These are phyloP conservation scores for Schizothorax lantsangensis DNA, from an alignment of 2,797 vertebrate genomes.

Conservation along the genomic window DNA sequence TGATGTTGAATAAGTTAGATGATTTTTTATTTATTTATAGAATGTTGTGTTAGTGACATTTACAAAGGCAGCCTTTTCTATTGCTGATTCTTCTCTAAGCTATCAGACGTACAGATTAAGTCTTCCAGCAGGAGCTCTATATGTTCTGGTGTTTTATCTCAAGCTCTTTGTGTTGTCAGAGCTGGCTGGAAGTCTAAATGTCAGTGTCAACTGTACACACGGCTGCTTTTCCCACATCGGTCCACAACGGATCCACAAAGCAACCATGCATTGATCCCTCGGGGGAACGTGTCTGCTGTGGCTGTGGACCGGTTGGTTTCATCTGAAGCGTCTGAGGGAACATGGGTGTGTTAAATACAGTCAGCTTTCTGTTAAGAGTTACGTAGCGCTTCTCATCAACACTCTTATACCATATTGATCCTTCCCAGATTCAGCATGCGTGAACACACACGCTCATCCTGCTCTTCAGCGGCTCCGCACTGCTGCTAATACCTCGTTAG, in stretches of 20 bases:
- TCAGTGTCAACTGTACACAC: constrained; percentile 53
- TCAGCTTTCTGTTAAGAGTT: constrained; percentile 28
- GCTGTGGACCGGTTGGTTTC: background rate
- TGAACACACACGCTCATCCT: background rate
- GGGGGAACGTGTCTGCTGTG: background rate
- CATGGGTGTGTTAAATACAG: constrained; percentile 11
- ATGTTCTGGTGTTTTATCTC: constrained; percentile 47
- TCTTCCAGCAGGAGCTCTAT: constrained; percentile 30
- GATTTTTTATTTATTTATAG: background rate
- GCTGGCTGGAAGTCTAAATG: constrained; percentile 56
- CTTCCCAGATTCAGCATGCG: background rate
- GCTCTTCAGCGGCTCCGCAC: constrained; percentile 52
- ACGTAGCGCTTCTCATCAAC: constrained; percentile 10
- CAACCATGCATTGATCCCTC: background rate
- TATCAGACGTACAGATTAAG: background rate
- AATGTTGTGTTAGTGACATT: too few relatives aligned
- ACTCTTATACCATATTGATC: constrained; percentile 3
- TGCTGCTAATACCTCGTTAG: constrained; percentile 59
- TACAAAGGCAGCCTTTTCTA: background rate
- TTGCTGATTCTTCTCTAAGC: background rate
- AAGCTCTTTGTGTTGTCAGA: constrained; percentile 53
- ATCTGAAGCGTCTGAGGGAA: constrained; percentile 11
- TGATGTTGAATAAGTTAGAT: background rate
- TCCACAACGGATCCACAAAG: constrained; percentile 26
- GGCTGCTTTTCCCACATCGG: constrained; percentile 51